These are phyloP conservation scores for Drosophila affinis DNA, from an alignment of 2,888 invertebrate genomes.

Conservation along the genomic window DNA sequence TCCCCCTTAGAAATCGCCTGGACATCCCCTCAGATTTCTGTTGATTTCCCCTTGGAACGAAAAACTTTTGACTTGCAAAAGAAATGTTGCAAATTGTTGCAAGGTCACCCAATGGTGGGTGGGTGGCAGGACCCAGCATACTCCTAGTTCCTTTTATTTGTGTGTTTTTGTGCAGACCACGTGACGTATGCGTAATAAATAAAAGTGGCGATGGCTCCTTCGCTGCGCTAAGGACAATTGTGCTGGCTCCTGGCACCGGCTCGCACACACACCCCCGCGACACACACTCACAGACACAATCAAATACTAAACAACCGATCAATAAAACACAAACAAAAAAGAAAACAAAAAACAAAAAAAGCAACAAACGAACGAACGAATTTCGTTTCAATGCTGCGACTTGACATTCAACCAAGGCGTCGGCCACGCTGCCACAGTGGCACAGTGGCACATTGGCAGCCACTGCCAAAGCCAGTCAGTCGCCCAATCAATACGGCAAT, in stretches of 20 bases:
- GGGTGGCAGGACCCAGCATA: no score
- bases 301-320: slow-evolving; percentile 54
- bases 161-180: slow-evolving; percentile 38
- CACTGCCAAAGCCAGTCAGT: slow-evolving; percentile 37
- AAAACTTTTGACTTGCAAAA: slow-evolving; percentile 11
- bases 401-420: slow-evolving; percentile 72
- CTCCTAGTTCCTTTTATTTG: not conserved
- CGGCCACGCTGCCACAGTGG: slow-evolving; percentile 25
- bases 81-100: slow-evolving; percentile 24
- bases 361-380: slow-evolving; percentile 35
- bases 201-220: slow-evolving; percentile 35
- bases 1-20: slow-evolving; percentile 23
- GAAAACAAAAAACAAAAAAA: slow-evolving; percentile 22
- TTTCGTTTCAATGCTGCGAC: slow-evolving; percentile 63
- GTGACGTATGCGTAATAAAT: slow-evolving; percentile 75
- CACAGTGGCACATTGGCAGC: not conserved
- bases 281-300: slow-evolving; percentile 6
- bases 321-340: slow-evolving; percentile 52
- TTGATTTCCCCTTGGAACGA: not conserved
- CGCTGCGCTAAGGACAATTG: slow-evolving; percentile 61
- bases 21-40: slow-evolving; percentile 57
- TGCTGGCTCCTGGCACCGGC: slow-evolving; percentile 56
- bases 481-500: slow-evolving; percentile 62
- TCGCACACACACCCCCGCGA: slow-evolving; percentile 2
- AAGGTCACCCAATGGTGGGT: slow-evolving; percentile 40